phyloP scores from a whole-genome alignment of 2,113 vertebrate genomes.

The Paraplagusia blochii region DNA sequence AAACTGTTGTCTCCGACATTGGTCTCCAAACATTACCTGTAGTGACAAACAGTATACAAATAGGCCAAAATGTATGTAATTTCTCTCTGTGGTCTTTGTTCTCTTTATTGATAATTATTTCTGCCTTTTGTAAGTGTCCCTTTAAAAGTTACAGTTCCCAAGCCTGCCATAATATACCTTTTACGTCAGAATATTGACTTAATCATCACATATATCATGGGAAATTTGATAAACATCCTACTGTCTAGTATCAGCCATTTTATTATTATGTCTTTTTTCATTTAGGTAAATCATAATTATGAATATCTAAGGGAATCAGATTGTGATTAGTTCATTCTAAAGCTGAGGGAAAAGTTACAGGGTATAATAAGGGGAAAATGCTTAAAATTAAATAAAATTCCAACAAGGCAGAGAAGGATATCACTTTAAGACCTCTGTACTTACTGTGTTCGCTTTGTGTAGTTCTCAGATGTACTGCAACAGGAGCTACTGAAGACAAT shows the following conservation, averaged over 20 bases:
- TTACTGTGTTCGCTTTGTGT: constrained; percentile 51
- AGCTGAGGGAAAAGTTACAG: constrained; percentile 34
- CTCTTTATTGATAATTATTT: constrained; percentile 38
- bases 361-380: constrained; percentile 11
- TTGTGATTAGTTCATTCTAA: constrained; percentile 5
- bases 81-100: constrained; percentile 48
- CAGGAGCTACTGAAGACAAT: constrained; percentile 17
- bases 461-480: constrained; percentile 21
- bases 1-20: constrained; percentile 42
- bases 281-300: constrained; percentile 1
- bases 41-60: constrained; percentile 20
- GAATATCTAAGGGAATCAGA: constrained; percentile 1
- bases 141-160: constrained; percentile 47
- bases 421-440: constrained; percentile 40
- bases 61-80: constrained; percentile 38
- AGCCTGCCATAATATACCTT: constrained; percentile 22
- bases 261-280: too few relatives aligned
- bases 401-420: constrained; percentile 14
- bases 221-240: constrained; percentile 12
- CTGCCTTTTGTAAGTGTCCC: constrained; percentile 59
- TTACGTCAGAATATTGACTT: background rate
- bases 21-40: constrained; percentile 33
- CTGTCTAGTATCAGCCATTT: too few relatives aligned
- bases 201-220: constrained; percentile 2
- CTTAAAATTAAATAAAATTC: constrained; percentile 21